phyloP scores from a whole-genome alignment of 2,113 vertebrate genomes.

The Gasterosteus nipponicus region DNA sequence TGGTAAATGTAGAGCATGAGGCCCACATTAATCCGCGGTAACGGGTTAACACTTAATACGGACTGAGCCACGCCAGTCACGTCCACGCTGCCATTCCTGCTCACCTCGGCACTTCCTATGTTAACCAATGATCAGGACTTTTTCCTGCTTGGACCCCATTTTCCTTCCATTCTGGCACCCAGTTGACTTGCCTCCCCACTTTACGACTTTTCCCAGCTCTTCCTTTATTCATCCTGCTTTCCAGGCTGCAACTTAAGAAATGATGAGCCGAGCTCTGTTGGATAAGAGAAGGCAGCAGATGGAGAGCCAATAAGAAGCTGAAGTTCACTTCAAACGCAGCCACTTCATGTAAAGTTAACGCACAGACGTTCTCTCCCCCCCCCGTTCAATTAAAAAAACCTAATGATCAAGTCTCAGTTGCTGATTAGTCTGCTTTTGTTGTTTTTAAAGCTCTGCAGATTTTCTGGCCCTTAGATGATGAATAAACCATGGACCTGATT shows the following conservation, averaged over 20 bases:
- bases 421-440: conserved; percentile 23
- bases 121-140: conserved; percentile 22
- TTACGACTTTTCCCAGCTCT: conserved; percentile 2
- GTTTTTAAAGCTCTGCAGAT: conserved; percentile 28
- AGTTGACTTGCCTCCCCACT: neutral
- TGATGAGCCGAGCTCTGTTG: conserved; percentile 2
- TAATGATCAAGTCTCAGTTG: neutral
- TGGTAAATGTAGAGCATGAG: neutral
- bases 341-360: conserved; percentile 2
- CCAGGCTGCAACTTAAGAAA: conserved; percentile 23
- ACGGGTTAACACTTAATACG: conserved; percentile 46
- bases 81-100: conserved; percentile 14
- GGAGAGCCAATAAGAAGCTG: conserved; percentile 1
- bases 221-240: conserved; percentile 12
- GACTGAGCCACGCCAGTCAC: conserved; percentile 34
- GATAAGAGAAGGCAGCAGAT: conserved; percentile 12
- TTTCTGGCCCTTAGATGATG: conserved; percentile 11
- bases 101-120: conserved; percentile 51
- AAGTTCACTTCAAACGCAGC: neutral
- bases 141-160: conserved; percentile 13
- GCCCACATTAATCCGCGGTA: conserved; percentile 23
- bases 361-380: neutral
- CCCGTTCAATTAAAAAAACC: neutral
- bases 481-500: neutral
- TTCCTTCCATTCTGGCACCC: conserved; percentile 9